These are phyloP conservation scores for Nymphalis io DNA, from an alignment of 1,140 invertebrate species.

Conservation along the genomic window DNA sequence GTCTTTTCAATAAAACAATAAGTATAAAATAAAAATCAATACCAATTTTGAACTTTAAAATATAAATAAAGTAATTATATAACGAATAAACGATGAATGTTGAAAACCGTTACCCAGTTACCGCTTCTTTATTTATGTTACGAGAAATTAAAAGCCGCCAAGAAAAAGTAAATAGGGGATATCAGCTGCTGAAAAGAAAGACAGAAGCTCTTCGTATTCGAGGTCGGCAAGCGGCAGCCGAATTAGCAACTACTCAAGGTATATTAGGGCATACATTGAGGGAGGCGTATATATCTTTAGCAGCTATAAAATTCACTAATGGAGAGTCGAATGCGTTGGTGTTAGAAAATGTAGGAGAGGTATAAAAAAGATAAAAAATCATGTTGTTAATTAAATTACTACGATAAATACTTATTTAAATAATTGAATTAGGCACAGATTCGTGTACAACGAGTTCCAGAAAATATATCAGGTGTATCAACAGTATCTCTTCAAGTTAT, in stretches of 20 bases:
- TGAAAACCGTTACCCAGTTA: constrained; percentile 69
- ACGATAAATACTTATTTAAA: background rate
- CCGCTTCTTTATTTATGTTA: constrained; percentile 70
- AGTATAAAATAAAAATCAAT: background rate
- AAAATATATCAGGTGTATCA: constrained; percentile 71
- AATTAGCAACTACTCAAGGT: constrained; percentile 95
- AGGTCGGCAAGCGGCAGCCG: constrained; percentile 90
- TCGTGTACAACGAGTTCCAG: constrained; percentile 59
- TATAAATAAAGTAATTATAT: background rate
- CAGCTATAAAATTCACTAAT: constrained; percentile 98
- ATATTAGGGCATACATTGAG: constrained; percentile 99
- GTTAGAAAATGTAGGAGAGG: constrained; percentile 97
- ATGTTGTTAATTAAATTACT: background rate
- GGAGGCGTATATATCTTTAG: constrained; percentile 98
- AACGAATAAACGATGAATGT: constrained; percentile 54
- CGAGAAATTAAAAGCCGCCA: constrained; percentile 90
- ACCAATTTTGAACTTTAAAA: background rate
- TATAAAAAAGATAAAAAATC: constrained; percentile 32
- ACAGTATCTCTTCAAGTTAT: constrained; percentile 60
- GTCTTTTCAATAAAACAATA: too few species aligned
- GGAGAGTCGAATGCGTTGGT: constrained; percentile 99
- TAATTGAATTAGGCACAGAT: constrained; percentile 59
- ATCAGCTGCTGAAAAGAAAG: constrained; percentile 98
- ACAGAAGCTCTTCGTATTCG: constrained; percentile 98
- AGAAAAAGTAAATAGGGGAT: constrained; percentile 98